phyloP scores from a whole-genome alignment of 2,797 vertebrate genomes.

The Sarcoramphus papa region DNA sequence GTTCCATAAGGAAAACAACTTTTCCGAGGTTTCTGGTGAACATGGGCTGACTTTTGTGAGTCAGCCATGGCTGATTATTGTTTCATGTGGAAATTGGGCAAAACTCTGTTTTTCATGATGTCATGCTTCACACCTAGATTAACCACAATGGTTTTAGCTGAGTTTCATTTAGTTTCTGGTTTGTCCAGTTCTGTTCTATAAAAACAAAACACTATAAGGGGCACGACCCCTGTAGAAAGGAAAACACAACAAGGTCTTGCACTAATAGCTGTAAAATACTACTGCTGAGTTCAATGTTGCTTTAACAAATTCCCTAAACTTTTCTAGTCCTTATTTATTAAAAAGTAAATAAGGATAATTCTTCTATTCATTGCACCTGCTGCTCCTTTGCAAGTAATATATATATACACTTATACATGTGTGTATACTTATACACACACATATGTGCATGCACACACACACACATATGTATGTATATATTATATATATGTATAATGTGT shows the following conservation, averaged over 20 bases:
- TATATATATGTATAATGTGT: no score
- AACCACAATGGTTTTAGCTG: background rate
- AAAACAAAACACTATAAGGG: background rate
- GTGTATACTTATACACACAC: background rate
- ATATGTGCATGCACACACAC: rapidly evolving
- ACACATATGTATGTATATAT: no score
- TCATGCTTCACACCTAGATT: background rate
- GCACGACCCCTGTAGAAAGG: background rate
- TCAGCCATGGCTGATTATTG: background rate
- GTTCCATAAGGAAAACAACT: background rate
- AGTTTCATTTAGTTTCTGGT: conserved; percentile 5
- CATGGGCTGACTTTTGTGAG: background rate
- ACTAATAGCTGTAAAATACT: background rate
- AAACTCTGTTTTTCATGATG: background rate
- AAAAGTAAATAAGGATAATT: background rate
- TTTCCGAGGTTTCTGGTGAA: background rate
- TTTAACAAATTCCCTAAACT: background rate
- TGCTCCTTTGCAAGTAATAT: background rate
- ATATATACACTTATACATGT: background rate
- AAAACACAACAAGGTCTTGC: background rate
- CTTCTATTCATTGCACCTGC: background rate
- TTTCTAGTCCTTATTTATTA: background rate
- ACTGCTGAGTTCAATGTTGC: background rate
- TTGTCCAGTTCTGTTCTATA: background rate
- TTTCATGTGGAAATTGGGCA: background rate